These are phyloP conservation scores for Temnothorax ravouxi DNA, from an alignment of 2,888 invertebrate species.

Conservation along the genomic window DNA sequence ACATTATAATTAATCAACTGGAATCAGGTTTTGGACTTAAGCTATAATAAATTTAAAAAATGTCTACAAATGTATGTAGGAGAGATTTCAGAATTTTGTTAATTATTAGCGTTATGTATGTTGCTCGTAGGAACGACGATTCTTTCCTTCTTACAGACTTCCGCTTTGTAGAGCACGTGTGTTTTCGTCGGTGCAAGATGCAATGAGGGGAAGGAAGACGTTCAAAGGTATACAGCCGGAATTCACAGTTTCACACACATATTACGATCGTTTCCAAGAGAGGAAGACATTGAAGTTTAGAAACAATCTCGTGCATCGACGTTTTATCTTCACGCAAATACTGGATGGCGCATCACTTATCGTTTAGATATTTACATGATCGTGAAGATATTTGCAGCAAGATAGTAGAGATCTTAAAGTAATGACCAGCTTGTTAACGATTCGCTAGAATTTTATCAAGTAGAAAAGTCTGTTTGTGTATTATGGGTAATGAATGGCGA, in stretches of 20 bases:
- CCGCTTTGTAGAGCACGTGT: constrained; percentile 62
- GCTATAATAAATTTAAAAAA: background rate
- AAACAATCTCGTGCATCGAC: constrained; percentile 43
- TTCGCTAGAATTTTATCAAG: constrained; percentile 21
- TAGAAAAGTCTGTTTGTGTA: constrained; percentile 38
- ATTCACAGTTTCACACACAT: constrained; percentile 66
- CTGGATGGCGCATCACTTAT: constrained; percentile 28
- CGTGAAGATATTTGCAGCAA: constrained; percentile 10
- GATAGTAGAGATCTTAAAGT: constrained; percentile 31
- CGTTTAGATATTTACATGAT: constrained; percentile 49
- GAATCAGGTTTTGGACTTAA: background rate
- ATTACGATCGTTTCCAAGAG: constrained; percentile 55
- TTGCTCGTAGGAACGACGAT: constrained; percentile 48
- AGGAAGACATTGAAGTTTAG: constrained; percentile 55
- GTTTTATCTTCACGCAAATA: constrained; percentile 51
- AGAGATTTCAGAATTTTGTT: background rate
- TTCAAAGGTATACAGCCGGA: constrained; percentile 70
- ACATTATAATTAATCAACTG: background rate
- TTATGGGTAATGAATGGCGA: constrained; percentile 24
- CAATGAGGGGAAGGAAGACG: constrained; percentile 68
- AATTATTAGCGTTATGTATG: constrained; percentile 3
- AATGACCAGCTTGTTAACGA: constrained; percentile 18
- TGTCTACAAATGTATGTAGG: background rate
- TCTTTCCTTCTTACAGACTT: constrained; percentile 18
- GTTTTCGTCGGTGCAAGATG: constrained; percentile 68